These are phyloP conservation scores for Pteria penguin DNA, from an alignment of 2,888 invertebrate genomes.

Conservation along the genomic window DNA sequence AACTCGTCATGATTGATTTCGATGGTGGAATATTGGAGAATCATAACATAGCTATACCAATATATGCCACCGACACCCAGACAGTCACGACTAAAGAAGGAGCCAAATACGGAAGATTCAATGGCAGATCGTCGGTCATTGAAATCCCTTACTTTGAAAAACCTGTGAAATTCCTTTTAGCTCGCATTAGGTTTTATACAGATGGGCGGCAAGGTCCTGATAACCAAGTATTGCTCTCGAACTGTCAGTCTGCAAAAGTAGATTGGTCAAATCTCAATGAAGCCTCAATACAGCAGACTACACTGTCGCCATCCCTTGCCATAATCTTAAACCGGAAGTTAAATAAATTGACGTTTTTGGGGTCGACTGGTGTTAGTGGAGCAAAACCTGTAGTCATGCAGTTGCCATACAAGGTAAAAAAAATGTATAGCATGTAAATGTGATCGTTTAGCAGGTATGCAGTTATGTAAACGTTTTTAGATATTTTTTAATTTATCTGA, in stretches of 20 bases:
- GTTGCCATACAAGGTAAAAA: not conserved
- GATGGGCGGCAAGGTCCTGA: not conserved
- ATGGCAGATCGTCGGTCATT: not conserved
- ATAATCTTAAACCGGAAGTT: slow-evolving; percentile 9
- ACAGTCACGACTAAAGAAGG: not conserved
- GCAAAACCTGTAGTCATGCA: slow-evolving; percentile 2
- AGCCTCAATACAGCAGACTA: too few relatives aligned
- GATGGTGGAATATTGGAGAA: not conserved
- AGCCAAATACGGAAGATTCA: slow-evolving; percentile 12
- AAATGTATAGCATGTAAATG: too few relatives aligned
- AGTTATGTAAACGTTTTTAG: too few relatives aligned
- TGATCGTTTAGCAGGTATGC: too few relatives aligned
- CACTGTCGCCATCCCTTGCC: slow-evolving; percentile 2
- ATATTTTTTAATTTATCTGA: too few relatives aligned
- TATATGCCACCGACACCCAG: not conserved
- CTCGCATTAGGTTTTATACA: slow-evolving; percentile 1
- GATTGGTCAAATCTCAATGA: too few relatives aligned
- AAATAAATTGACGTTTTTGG: not conserved
- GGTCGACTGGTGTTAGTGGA: not conserved
- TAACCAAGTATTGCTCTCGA: slow-evolving; percentile 5
- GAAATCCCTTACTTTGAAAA: not conserved
- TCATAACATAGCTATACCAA: not conserved
- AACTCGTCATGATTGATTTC: not conserved
- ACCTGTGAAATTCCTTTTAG: not conserved
- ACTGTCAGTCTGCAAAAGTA: slow-evolving; percentile 4